A percentile compares a stretch with the other conserved stretches of the same genome.
phyloP scores from a whole-genome alignment of 2,113 vertebrate genomes.

The Pica pica region DNA sequence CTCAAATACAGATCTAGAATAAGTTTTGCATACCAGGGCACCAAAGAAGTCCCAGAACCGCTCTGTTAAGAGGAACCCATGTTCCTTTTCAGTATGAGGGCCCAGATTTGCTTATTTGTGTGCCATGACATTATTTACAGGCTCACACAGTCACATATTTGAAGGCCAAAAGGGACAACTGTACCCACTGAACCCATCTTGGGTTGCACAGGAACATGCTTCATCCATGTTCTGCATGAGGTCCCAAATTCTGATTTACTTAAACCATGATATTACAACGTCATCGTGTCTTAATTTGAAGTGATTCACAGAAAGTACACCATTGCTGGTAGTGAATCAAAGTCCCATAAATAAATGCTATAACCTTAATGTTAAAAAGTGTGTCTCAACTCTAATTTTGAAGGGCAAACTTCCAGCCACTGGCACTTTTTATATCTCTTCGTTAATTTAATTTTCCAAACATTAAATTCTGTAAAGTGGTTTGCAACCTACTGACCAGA shows the following conservation, averaged over 20 bases:
- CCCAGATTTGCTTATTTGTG: background rate
- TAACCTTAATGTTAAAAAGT: background rate
- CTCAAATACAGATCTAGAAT: background rate
- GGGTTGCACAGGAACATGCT: background rate
- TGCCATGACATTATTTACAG: background rate
- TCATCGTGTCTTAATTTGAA: background rate
- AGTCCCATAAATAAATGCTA: background rate
- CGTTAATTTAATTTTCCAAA: background rate
- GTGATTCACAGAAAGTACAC: background rate
- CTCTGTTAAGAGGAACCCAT: background rate
- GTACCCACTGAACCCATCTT: background rate
- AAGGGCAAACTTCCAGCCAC: slow-evolving; percentile 3
- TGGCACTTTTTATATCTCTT: background rate
- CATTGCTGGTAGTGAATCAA: background rate
- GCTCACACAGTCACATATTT: background rate
- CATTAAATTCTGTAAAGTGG: background rate
- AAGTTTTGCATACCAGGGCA: background rate
- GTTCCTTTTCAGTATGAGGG: background rate
- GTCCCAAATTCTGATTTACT: background rate
- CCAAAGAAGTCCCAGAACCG: background rate
- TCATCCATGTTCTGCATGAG: background rate
- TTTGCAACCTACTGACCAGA: slow-evolving; percentile 24
- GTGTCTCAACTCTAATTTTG: background rate
- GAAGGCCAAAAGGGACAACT: background rate
- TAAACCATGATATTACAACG: background rate